A percentile compares a stretch with the other conserved stretches of the same genome.
Evolutionary conservation across 2,113 vertebrate species (phyloP).

Genomic region (Oryctolagus cuniculus): DNA sequence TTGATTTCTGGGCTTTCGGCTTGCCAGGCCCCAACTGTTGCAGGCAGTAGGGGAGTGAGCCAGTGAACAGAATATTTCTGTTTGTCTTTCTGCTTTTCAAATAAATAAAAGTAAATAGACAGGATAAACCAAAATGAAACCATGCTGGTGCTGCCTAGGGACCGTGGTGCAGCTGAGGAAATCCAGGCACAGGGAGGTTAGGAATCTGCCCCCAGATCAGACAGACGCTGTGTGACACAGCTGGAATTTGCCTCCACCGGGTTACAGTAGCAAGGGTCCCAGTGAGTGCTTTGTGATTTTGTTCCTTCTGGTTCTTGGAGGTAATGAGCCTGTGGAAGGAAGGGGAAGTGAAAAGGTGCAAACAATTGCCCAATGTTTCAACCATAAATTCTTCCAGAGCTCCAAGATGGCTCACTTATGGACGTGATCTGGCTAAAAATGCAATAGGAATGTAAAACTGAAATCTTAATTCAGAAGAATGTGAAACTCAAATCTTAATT

Average conservation of each 20-base stretch:
- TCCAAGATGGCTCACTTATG: neutral
- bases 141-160: neutral
- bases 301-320: constrained; percentile 2
- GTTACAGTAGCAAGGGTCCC: neutral
- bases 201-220: neutral
- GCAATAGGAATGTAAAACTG: neutral
- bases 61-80: too few relatives aligned
- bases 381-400: neutral
- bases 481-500: too few relatives aligned
- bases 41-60: too few relatives aligned
- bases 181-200: neutral
- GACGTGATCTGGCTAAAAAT: neutral
- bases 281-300: neutral
- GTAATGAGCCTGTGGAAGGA: neutral
- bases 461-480: neutral
- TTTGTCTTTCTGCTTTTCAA: too few relatives aligned
- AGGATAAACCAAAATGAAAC: too few relatives aligned
- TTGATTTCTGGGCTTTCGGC: too few relatives aligned
- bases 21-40: too few relatives aligned
- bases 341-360: neutral
- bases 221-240: neutral
- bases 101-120: too few relatives aligned
- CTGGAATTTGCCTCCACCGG: neutral
- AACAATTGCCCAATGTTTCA: neutral
- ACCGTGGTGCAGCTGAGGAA: neutral